These are phyloP conservation scores for Trinorchestia longiramus DNA, from an alignment of 1,140 invertebrate genomes.

Conservation along the genomic window DNA sequence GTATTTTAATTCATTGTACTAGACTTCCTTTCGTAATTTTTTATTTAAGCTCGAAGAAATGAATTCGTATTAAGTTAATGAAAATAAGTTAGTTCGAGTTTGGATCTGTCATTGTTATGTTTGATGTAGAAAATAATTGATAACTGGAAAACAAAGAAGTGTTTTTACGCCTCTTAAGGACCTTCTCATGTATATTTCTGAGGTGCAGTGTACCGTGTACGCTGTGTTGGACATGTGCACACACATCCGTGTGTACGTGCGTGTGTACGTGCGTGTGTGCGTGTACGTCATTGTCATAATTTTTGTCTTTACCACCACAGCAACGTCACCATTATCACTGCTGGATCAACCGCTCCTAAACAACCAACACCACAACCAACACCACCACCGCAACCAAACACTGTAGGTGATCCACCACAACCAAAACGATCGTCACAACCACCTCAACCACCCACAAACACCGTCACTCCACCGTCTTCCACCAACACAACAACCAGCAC, in stretches of 20 bases:
- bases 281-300: background rate
- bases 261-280: background rate
- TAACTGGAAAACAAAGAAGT: background rate
- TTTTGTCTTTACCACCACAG: constrained; percentile 4
- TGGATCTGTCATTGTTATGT: too few relatives aligned
- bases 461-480: background rate
- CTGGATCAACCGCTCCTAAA: background rate
- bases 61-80: too few relatives aligned
- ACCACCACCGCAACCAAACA: background rate
- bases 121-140: background rate
- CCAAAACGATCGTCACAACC: background rate
- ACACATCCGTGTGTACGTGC: too few relatives aligned
- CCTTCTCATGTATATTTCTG: background rate
- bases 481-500: background rate
- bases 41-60: too few relatives aligned
- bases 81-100: too few relatives aligned
- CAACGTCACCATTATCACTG: constrained; percentile 47
- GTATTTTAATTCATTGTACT: too few relatives aligned
- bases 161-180: background rate
- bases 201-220: background rate
- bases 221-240: background rate
- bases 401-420: background rate
- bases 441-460: background rate
- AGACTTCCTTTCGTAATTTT: too few relatives aligned
- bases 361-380: background rate